phyloP scores from a whole-genome alignment of 64 coral and sea anemone genomes.

The Montipora cactus region DNA sequence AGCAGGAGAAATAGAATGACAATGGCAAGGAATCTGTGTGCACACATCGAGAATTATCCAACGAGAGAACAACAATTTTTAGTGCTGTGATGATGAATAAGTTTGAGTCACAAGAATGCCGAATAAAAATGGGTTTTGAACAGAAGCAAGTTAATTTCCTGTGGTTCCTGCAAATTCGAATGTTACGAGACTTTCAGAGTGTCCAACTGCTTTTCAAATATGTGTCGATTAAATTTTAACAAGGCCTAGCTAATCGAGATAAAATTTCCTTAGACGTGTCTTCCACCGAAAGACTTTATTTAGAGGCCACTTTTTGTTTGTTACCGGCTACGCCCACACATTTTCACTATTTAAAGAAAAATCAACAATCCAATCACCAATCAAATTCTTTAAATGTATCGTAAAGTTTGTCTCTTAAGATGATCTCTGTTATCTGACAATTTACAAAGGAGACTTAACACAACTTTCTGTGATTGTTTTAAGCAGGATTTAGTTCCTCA shows the following conservation, averaged over 20 bases:
- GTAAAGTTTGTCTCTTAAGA: background rate
- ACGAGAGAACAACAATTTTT: constrained; percentile 20
- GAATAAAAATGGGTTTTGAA: background rate
- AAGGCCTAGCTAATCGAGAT: background rate
- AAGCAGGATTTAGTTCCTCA: constrained; percentile 10
- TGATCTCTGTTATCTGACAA: background rate
- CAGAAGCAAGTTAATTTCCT: constrained; percentile 8
- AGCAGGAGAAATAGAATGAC: constrained; percentile 53
- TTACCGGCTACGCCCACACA: background rate
- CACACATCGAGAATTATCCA: constrained; percentile 13
- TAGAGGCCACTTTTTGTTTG: background rate
- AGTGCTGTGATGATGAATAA: constrained; percentile 17
- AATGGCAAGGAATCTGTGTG: constrained; percentile 32
- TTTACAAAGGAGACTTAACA: background rate
- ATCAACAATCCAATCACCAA: constrained; percentile 20
- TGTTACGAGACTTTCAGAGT: background rate
- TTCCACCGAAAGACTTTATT: constrained; percentile 5
- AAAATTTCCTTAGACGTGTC: background rate
- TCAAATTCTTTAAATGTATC: background rate
- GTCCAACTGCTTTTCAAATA: background rate
- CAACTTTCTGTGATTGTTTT: background rate
- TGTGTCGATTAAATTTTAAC: constrained; percentile 52
- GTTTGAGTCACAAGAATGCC: background rate
- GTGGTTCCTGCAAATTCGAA: background rate
- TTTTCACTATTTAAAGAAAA: constrained; percentile 29